phyloP scores from a whole-genome alignment of 2,113 vertebrate genomes.

The Alligator mississippiensis region DNA sequence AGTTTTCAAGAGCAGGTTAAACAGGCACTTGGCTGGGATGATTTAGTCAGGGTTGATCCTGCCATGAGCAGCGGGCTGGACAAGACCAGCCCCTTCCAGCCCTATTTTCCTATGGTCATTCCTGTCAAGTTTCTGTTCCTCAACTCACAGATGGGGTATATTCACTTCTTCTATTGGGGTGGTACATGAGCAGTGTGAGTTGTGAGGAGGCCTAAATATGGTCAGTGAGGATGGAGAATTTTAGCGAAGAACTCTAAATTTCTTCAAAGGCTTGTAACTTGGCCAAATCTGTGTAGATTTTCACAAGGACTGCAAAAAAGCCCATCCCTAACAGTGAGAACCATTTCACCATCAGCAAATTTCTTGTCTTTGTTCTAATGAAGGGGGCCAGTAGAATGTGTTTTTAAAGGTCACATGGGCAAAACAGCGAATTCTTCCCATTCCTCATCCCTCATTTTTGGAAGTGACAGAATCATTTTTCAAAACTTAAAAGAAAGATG shows the following conservation, averaged over 20 bases:
- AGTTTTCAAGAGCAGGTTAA: no score
- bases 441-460: neutral
- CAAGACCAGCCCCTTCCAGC: no score
- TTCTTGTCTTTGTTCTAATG: neutral
- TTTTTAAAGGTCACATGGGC: neutral
- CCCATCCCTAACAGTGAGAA: neutral
- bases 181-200: no score
- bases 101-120: no score
- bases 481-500: neutral
- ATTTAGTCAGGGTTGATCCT: no score
- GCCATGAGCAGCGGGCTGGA: no score
- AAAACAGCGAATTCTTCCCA: neutral
- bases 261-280: neutral
- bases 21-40: no score
- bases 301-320: neutral
- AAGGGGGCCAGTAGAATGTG: neutral
- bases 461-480: neutral
- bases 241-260: neutral
- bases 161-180: no score
- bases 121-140: no score
- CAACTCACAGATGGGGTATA: no score
- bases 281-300: neutral
- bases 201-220: no score
- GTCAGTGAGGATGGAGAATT: no score
- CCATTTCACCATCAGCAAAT: neutral